Conservation (phyloP, 2,888 invertebrate species). For the Ormyrus nitidulus region DNA sequence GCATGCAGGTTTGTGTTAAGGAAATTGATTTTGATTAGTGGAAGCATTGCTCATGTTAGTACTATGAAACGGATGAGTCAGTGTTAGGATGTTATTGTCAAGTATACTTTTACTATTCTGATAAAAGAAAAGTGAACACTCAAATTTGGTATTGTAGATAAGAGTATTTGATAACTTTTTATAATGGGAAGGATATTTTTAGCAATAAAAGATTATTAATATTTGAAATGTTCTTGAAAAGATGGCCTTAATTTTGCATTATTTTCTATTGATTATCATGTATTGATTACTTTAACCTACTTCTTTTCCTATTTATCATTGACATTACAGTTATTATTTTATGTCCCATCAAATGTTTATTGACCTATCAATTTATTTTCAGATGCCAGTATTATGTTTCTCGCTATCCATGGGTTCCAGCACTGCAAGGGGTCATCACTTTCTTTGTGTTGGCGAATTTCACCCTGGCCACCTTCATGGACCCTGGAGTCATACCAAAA, state of each 20-base stretch:
- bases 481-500: constrained; percentile 98
- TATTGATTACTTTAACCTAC: constrained; percentile 31
- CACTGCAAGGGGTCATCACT: constrained; percentile 95
- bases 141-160: constrained; percentile 8
- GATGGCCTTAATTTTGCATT: background rate
- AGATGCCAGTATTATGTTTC: constrained; percentile 92
- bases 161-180: constrained; percentile 8
- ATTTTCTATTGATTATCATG: constrained; percentile 22
- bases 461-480: constrained; percentile 99
- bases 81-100: constrained; percentile 39
- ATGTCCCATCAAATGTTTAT: constrained; percentile 10
- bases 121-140: constrained; percentile 31
- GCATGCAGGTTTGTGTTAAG: constrained; percentile 11
- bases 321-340: constrained; percentile 7
- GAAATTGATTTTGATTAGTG: constrained; percentile 47
- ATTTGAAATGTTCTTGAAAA: background rate
- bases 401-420: constrained; percentile 92
- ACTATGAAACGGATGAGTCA: constrained; percentile 49
- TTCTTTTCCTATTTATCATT: constrained; percentile 12
- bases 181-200: background rate
- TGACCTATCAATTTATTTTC: constrained; percentile 68
- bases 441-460: constrained; percentile 99
- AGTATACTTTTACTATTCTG: constrained; percentile 44
- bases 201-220: background rate
- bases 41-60: constrained; percentile 34